Conservation (phyloP, 2,113 vertebrate genomes). For the Trogon surrucura region DNA sequence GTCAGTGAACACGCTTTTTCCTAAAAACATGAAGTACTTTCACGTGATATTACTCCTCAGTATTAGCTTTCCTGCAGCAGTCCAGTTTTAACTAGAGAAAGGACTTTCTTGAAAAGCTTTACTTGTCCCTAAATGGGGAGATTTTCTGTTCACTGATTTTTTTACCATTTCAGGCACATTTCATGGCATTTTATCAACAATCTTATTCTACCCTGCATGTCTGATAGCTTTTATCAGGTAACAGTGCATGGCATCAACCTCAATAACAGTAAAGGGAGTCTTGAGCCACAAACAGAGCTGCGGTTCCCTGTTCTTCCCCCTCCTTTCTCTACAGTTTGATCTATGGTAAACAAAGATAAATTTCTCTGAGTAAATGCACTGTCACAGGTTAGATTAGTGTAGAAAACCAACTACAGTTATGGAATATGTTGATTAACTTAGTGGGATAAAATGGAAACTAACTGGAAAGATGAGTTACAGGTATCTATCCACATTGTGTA, state of each 20-base stretch:
- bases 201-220: background rate
- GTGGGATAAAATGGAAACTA: background rate
- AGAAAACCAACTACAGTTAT: background rate
- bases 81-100: background rate
- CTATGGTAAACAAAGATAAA: background rate
- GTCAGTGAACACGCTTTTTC: background rate
- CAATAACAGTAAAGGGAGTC: background rate
- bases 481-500: background rate
- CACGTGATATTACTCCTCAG: background rate
- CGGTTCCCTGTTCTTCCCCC: background rate
- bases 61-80: background rate
- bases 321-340: background rate
- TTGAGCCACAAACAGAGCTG: background rate
- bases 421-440: background rate
- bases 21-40: background rate
- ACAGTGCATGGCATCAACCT: background rate
- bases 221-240: background rate
- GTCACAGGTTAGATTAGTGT: background rate
- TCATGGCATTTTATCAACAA: background rate
- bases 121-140: background rate
- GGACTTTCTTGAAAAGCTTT: background rate
- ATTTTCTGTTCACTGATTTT: background rate
- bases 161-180: background rate
- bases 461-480: background rate
- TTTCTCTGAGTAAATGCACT: background rate